phyloP scores from a whole-genome alignment of 2,797 vertebrate genomes.

The Cetoscarus ocellatus region DNA sequence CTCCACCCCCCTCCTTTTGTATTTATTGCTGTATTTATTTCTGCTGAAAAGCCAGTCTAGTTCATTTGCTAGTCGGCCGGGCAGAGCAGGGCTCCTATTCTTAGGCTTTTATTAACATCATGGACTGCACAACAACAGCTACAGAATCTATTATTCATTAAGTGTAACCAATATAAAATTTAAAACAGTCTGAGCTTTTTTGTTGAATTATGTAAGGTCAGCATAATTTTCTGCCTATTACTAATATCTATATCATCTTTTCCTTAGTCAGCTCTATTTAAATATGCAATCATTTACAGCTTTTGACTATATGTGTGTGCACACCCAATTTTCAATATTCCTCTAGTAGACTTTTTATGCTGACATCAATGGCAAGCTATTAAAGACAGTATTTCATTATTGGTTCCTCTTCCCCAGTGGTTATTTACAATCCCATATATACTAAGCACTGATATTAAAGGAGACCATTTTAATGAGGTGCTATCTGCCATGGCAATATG shows the following conservation, averaged over 20 bases:
- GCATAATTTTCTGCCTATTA: slow-evolving; percentile 99
- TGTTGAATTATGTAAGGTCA: slow-evolving; percentile 99
- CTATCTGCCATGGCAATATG: slow-evolving; percentile 99
- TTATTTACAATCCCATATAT: slow-evolving; percentile 99
- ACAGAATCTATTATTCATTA: slow-evolving; percentile 99
- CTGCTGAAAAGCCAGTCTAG: slow-evolving; percentile 86
- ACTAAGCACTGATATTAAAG: slow-evolving; percentile 99
- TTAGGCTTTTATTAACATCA: slow-evolving; percentile 91
- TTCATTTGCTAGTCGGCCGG: slow-evolving; percentile 86
- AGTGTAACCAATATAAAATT: slow-evolving; percentile 99
- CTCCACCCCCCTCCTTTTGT: slow-evolving; percentile 66
- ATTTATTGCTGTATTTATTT: slow-evolving; percentile 86
- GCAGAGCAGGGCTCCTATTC: slow-evolving; percentile 83
- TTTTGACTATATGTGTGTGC: slow-evolving; percentile 97
- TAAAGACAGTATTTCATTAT: slow-evolving; percentile 99
- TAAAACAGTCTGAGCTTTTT: slow-evolving; percentile 93
- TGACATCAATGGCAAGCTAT: slow-evolving; percentile 99
- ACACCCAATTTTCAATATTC: slow-evolving; percentile 99
- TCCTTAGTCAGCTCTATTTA: slow-evolving; percentile 99
- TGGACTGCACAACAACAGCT: slow-evolving; percentile 93
- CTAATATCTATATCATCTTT: slow-evolving; percentile 99
- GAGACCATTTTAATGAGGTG: slow-evolving; percentile 99
- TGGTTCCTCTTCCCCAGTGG: slow-evolving; percentile 99
- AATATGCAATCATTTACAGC: slow-evolving; percentile 99
- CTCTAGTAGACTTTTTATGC: slow-evolving; percentile 99